A percentile compares a stretch with the other conserved stretches of the same genome.
Evolutionary conservation across 2,113 vertebrate species (phyloP).

Genomic region (Phainopepla nitens): DNA sequence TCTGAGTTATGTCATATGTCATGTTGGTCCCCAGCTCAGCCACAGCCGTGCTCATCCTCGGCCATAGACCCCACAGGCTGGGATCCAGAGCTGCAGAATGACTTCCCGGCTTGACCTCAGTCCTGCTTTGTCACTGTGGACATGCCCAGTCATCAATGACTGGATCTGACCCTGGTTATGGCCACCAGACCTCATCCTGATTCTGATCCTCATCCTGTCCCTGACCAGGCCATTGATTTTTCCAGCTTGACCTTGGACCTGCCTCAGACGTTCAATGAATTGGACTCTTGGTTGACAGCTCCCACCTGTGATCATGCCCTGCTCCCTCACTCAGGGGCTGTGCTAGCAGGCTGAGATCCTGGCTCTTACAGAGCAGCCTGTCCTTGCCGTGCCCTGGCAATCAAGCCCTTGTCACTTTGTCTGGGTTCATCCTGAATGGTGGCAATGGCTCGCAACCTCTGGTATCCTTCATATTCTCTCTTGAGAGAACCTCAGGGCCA

Average conservation of each 20-base stretch:
- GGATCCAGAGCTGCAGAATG: neutral
- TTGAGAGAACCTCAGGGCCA: neutral
- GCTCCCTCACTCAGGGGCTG: neutral
- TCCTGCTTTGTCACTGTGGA: neutral
- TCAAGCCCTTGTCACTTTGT: neutral
- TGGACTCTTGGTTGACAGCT: neutral
- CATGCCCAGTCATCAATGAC: neutral
- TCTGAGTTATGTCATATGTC: neutral
- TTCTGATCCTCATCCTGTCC: neutral
- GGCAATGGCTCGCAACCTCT: fast-evolving
- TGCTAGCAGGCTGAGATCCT: neutral
- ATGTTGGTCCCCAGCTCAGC: neutral
- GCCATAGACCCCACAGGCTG: neutral
- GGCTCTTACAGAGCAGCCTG: neutral
- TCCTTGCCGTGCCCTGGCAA: fast-evolving
- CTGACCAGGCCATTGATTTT: neutral
- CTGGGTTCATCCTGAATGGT: neutral
- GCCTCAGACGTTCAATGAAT: neutral
- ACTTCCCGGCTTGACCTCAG: neutral
- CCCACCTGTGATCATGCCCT: no score
- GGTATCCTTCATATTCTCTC: neutral
- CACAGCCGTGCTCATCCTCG: neutral
- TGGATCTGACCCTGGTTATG: neutral
- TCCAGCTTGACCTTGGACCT: neutral
- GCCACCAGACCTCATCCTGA: neutral